Percentiles rank a stretch among this genome's conserved stretches.
phyloP scores from a whole-genome alignment of 2,797 vertebrate species.

The Pangasius djambal region DNA sequence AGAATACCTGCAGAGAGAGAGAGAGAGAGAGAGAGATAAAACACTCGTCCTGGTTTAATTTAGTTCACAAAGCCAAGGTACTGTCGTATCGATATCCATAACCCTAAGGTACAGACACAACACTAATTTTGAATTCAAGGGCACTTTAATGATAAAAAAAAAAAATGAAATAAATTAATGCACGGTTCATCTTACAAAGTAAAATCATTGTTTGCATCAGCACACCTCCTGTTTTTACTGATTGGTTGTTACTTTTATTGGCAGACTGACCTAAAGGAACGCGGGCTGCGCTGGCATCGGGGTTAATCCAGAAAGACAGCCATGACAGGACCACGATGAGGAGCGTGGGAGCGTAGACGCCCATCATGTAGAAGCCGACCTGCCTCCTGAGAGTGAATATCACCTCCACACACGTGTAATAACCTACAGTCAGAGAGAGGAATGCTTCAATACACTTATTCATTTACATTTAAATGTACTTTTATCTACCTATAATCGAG shows the following conservation, averaged over 20 bases:
- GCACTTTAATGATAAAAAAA: not conserved
- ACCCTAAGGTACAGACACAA: not conserved
- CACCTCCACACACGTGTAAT: slow-evolving; percentile 97
- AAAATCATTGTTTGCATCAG: not conserved
- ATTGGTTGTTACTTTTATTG: not conserved
- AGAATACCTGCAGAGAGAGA: slow-evolving; percentile 84
- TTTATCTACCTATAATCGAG: not conserved
- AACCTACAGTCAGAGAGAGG: slow-evolving; percentile 74
- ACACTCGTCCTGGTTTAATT: not conserved
- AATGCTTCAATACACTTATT: not conserved
- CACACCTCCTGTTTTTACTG: not conserved
- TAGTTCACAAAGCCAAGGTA: not conserved
- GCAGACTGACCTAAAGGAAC: slow-evolving; percentile 88
- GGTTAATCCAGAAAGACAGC: slow-evolving; percentile 99
- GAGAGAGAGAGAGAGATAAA: not conserved
- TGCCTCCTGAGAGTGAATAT: slow-evolving; percentile 94
- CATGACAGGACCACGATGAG: slow-evolving; percentile 94
- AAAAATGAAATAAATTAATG: not conserved
- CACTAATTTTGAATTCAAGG: not conserved
- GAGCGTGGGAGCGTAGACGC: slow-evolving; percentile 94
- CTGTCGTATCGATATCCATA: not conserved
- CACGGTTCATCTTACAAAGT: not conserved
- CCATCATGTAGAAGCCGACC: slow-evolving; percentile 98
- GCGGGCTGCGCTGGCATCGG: slow-evolving; percentile 93
- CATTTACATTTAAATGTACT: not conserved